Percentiles rank a stretch among this genome's conserved stretches.
Evolutionary conservation across 2,888 invertebrate species (phyloP).

Genomic region (Stenolophus ochropezus): DNA sequence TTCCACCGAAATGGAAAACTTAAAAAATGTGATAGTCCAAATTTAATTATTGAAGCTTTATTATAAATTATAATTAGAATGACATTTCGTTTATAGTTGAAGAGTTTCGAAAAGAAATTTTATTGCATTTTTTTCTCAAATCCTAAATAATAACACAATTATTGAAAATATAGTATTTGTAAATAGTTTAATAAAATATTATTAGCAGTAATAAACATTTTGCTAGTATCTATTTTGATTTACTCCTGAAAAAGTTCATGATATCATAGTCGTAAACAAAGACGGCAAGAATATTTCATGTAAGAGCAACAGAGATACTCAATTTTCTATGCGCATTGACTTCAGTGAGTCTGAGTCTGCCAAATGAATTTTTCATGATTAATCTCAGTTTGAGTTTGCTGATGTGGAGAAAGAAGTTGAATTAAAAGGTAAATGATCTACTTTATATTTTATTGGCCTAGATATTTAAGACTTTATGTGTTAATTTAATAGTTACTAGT

Average conservation of each 20-base stretch:
- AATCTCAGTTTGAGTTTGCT: constrained; percentile 47
- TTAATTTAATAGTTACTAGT: not conserved
- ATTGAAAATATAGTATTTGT: no score
- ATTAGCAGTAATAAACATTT: constrained; percentile 9
- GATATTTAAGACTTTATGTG: not conserved
- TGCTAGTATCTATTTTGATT: not conserved
- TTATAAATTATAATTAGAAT: not conserved
- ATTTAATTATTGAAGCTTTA: not conserved
- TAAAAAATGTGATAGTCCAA: no score
- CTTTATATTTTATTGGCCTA: not conserved
- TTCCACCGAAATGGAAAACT: not conserved
- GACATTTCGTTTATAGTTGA: no score
- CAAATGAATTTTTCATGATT: constrained; percentile 48
- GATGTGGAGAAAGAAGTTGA: constrained; percentile 51
- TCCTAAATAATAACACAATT: no score
- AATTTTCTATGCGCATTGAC: constrained; percentile 47
- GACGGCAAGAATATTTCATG: not conserved
- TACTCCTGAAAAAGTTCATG: not conserved
- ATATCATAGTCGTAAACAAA: constrained; percentile 24
- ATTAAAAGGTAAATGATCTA: constrained; percentile 38
- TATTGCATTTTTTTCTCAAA: no score
- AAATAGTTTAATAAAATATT: no score
- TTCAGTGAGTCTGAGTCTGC: constrained; percentile 45
- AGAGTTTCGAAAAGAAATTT: no score
- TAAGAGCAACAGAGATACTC: constrained; percentile 25